These are phyloP conservation scores for Arvicanthis niloticus DNA, from an alignment of 2,113 vertebrate species.

Conservation along the genomic window DNA sequence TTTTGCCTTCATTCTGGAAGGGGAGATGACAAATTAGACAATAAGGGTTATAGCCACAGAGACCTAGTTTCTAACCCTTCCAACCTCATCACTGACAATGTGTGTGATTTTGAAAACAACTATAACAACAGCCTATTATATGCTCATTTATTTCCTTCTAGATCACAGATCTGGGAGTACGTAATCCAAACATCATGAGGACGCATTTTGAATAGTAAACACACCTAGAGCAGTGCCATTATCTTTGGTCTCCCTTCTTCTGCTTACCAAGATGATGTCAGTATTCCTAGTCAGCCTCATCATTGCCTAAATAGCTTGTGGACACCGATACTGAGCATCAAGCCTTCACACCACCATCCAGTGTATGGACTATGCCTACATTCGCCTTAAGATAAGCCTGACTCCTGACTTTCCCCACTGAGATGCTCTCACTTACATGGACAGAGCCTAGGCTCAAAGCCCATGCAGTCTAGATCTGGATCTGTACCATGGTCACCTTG, in stretches of 20 bases:
- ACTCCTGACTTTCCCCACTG: neutral
- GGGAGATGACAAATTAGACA: conserved; percentile 57
- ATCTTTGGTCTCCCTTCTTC: neutral
- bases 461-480: neutral
- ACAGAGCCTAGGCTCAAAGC: neutral
- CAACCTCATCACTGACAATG: neutral
- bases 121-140: neutral
- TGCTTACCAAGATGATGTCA: neutral
- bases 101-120: neutral
- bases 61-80: neutral
- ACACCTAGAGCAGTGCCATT: neutral
- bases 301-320: neutral
- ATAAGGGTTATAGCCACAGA: neutral
- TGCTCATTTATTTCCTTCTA: neutral
- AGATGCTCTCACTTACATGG: neutral
- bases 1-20: conserved; percentile 56
- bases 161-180: neutral
- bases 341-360: neutral
- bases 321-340: too few species aligned
- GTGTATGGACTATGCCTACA: neutral
- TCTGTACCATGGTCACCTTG: neutral
- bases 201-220: neutral
- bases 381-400: neutral
- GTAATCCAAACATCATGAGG: neutral
- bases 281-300: neutral